Conservation (phyloP, 2,113 vertebrate genomes). For the Tragelaphus imberbis region DNA sequence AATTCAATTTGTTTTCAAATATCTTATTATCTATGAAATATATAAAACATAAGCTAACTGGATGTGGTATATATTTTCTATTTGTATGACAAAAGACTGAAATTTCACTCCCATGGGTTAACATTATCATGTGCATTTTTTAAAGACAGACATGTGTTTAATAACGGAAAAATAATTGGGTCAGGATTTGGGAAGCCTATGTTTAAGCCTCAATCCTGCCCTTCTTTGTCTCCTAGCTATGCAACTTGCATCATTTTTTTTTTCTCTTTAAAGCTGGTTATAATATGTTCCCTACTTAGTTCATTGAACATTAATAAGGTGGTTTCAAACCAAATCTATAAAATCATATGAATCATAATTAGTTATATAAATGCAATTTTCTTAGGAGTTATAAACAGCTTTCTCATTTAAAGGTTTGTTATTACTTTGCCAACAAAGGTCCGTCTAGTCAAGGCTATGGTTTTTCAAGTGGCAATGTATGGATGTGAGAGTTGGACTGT, state of each 20-base stretch:
- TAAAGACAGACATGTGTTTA: background rate
- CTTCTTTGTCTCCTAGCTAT: background rate
- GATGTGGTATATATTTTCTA: constrained; percentile 32
- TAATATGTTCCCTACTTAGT: background rate
- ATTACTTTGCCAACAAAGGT: too few species aligned
- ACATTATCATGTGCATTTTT: constrained; percentile 6
- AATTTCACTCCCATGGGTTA: background rate
- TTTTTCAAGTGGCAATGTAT: too few species aligned
- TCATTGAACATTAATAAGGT: background rate
- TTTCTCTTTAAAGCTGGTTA: background rate
- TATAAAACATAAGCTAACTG: constrained; percentile 57
- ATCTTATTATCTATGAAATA: constrained; percentile 57
- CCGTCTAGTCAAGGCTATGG: too few species aligned
- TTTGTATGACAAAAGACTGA: constrained; percentile 14
- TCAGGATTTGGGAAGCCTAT: background rate
- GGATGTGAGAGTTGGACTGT: too few species aligned
- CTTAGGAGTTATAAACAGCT: background rate
- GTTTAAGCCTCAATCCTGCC: background rate
- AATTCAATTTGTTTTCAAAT: constrained; percentile 66
- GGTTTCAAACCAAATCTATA: background rate
- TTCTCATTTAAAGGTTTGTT: background rate
- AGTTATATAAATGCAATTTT: background rate
- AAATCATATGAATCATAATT: background rate
- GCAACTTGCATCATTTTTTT: background rate
- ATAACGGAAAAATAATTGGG: background rate